Base-by-base conservation (phyloP, 2,888 invertebrate species). In the Rutpela maculata region DNA sequence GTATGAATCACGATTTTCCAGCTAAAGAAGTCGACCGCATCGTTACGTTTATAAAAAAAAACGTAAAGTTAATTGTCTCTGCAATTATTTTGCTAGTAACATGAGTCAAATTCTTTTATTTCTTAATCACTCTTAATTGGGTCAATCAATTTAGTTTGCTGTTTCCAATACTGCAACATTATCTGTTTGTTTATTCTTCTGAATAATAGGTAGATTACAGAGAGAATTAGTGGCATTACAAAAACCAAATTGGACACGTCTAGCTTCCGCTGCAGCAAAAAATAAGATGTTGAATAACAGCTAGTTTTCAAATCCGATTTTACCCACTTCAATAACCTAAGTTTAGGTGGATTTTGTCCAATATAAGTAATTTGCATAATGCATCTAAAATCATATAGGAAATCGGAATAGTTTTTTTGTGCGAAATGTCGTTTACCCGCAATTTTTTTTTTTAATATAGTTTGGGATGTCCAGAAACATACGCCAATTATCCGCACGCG, bases 1-100 rank as follows among this genome's bases (percentile, higher is more conserved):
- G 71, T 86, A 85, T 84, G 83, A 86, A 86, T 85, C 80, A 81
- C 65, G 31, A 50, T 66, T 75, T 70, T 74, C 31, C 66, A 69
- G 65, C 75, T 68, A 50, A 77, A 72, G 62, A 31, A 72, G 26
- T 55, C 55, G 63, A 70, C 50, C 59, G 70, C 60, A 17, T 60
- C 60, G 38, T 70, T 60, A 18, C 18, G 55, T 62, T 43, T 60
- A 22, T 43, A 70, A 72, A 63, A 72, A 63, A 26, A 70, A 59
- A 38, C 18, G 17, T 31, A 63, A 12, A 50, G 50, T 50, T 31
- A 55, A 31, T 55, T 18, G 6, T 19, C 17, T 18, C 19, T 5
- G 63, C 63, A 50, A 63, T 72, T 70, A 55, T 63, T 62, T 17
- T 63, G 50, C 63, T 62, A 22, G 18, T n/a, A 60, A 55, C 63